Percentiles rank a stretch among this genome's conserved stretches.
Evolutionary conservation across 2,797 vertebrate species (phyloP).

Genomic region (Chaetophractus vellerosus): DNA sequence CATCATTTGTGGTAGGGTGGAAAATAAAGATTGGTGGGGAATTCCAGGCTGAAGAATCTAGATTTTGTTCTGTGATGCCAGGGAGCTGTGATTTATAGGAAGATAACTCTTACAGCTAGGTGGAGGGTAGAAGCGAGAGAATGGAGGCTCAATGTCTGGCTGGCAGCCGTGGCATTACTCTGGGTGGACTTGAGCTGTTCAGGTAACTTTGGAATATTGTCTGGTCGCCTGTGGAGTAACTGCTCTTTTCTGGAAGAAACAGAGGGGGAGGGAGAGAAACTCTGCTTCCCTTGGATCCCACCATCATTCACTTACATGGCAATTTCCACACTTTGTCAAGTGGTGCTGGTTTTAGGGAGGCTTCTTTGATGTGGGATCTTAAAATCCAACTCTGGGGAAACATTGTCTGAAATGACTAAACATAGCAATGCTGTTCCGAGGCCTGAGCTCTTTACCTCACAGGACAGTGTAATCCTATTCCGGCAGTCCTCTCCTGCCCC

Average conservation of each 20-base stretch:
- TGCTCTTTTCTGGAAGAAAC: slow-evolving; percentile 37
- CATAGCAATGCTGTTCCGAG: not conserved
- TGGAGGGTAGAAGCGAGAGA: not conserved
- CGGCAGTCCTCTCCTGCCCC: not conserved
- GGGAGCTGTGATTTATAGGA: not conserved
- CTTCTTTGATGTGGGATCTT: not conserved
- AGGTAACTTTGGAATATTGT: not conserved
- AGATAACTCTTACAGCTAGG: not conserved
- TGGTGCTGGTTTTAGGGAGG: too few species aligned
- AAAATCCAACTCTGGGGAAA: not conserved
- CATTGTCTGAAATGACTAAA: not conserved
- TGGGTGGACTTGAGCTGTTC: not conserved
- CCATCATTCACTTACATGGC: not conserved
- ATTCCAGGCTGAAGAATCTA: not conserved
- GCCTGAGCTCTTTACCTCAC: not conserved
- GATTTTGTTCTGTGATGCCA: slow-evolving; percentile 15
- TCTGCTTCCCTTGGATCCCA: not conserved
- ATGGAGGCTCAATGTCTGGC: not conserved
- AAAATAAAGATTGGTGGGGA: not conserved
- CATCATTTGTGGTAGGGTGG: not conserved
- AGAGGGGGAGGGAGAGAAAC: not conserved
- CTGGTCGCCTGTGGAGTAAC: not conserved
- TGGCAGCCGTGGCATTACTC: not conserved
- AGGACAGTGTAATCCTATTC: not conserved
- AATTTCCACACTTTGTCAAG: not conserved